Conservation (phyloP, 1,140 invertebrate species). For the Phenacoccus solenopsis region DNA sequence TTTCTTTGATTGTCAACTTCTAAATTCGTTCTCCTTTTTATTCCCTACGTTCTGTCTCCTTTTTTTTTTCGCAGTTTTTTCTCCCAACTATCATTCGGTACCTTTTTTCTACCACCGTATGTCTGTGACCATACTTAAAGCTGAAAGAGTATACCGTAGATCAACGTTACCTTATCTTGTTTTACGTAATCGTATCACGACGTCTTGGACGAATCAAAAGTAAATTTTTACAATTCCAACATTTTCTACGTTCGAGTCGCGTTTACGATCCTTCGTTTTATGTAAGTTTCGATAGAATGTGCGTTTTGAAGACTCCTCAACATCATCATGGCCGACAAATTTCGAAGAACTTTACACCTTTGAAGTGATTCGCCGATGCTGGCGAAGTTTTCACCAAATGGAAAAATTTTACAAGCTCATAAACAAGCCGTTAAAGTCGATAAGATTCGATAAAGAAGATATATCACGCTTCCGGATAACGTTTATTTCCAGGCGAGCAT, state of each 20-base stretch:
- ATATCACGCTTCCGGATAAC: too few species aligned
- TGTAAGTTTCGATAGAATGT: neutral
- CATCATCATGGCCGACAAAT: too few species aligned
- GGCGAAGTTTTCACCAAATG: too few species aligned
- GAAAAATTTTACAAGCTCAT: too few species aligned
- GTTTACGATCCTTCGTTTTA: neutral
- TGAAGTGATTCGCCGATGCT: too few species aligned
- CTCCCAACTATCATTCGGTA: neutral
- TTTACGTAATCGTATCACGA: neutral
- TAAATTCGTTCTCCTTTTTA: constrained; percentile 12
- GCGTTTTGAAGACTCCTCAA: too few species aligned
- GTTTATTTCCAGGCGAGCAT: too few species aligned
- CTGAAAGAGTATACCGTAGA: too few species aligned
- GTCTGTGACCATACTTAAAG: neutral
- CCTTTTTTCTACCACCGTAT: neutral
- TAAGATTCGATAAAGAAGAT: neutral
- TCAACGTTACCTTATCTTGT: neutral
- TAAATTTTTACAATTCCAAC: neutral
- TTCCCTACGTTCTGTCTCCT: neutral
- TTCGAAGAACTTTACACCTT: too few species aligned
- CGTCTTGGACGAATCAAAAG: neutral
- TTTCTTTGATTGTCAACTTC: constrained; percentile 15
- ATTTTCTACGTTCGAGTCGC: neutral
- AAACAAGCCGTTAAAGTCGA: neutral
- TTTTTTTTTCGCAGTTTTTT: neutral